phyloP scores from a whole-genome alignment of 2,888 invertebrate genomes.

The Artemia sp. region DNA sequence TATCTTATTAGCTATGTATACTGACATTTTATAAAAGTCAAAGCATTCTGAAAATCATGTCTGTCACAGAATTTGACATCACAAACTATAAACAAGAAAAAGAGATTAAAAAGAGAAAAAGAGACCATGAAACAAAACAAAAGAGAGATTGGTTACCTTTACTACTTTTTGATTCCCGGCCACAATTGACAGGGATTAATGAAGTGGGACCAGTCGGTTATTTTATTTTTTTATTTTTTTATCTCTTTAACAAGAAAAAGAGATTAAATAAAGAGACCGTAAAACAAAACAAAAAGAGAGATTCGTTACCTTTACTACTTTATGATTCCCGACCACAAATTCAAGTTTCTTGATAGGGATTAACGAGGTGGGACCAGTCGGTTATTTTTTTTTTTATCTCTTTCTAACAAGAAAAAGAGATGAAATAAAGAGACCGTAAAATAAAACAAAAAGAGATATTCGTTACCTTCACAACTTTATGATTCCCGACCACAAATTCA shows the following conservation, averaged over 20 bases:
- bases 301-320: constrained; percentile 46
- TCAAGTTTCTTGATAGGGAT: constrained; percentile 80
- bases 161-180: constrained; percentile 63
- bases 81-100: no score
- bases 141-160: constrained; percentile 38
- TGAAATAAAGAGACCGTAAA: background rate
- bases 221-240: constrained; percentile 30
- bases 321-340: constrained; percentile 69
- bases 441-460: constrained; percentile 2
- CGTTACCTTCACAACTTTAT: constrained; percentile 52
- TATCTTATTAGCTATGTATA: no score
- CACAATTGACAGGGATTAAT: constrained; percentile 81
- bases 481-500: constrained; percentile 73
- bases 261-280: background rate
- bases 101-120: no score
- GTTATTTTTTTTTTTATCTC: constrained; percentile 38
- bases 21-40: no score
- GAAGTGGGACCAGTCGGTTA: constrained; percentile 77
- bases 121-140: no score
- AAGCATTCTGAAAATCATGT: no score
- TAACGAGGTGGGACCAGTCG: constrained; percentile 80
- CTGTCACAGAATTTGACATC: no score
- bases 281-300: constrained; percentile 2
- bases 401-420: no score
- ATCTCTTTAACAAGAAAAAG: no score